Conservation (phyloP, 2,113 vertebrate species). For the Daboia siamensis region DNA sequence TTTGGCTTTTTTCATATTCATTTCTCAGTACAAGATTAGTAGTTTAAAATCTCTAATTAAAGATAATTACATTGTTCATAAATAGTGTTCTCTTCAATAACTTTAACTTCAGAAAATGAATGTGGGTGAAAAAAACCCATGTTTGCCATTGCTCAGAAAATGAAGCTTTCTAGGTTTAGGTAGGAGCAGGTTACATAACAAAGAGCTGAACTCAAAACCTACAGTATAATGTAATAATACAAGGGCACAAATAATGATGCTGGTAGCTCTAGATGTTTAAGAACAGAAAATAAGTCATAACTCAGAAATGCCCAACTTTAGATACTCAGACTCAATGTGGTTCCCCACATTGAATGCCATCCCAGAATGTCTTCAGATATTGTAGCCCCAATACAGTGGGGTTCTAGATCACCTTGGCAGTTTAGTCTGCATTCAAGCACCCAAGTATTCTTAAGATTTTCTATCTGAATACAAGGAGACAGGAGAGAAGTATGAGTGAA, state of each 20-base stretch:
- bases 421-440: not conserved
- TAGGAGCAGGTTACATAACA: not conserved
- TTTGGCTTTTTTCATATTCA: not conserved
- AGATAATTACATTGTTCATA: constrained; percentile 17
- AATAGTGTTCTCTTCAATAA: constrained; percentile 1
- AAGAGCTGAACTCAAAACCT: not conserved
- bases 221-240: not conserved
- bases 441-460: not conserved
- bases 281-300: not conserved
- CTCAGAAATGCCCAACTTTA: not conserved
- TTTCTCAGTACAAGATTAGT: not conserved
- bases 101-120: not conserved
- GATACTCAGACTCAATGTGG: not conserved
- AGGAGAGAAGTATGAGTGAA: not conserved
- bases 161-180: not conserved
- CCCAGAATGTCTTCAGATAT: not conserved
- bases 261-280: not conserved
- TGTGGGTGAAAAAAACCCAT: not conserved
- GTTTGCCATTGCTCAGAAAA: not conserved
- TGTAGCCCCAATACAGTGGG: not conserved
- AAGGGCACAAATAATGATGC: not conserved
- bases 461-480: not conserved
- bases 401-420: not conserved
- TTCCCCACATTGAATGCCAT: not conserved
- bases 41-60: constrained; percentile 20